phyloP scores from a whole-genome alignment of 2,888 invertebrate genomes.

The Eurois occulta region DNA sequence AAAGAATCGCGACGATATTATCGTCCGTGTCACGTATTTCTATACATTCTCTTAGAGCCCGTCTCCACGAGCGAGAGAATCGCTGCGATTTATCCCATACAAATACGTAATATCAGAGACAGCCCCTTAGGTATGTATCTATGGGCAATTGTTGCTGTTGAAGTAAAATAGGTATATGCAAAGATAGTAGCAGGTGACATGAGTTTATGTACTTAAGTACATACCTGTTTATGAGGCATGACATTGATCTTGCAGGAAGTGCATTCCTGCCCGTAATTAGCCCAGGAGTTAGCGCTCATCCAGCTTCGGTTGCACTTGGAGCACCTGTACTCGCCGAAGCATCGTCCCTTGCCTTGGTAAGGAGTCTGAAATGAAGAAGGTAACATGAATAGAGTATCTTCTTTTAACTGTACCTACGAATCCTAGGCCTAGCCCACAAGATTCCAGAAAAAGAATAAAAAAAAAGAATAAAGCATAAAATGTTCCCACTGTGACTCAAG shows the following conservation, averaged over 20 bases:
- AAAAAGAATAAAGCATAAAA: not conserved
- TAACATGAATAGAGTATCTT: not conserved
- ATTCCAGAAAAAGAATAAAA: too few relatives aligned
- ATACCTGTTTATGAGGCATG: conserved; percentile 96
- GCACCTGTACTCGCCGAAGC: conserved; percentile 97
- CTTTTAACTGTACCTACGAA: not conserved
- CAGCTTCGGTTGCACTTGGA: conserved; percentile 96
- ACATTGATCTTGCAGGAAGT: conserved; percentile 96
- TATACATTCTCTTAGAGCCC: too few relatives aligned
- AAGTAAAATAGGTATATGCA: too few relatives aligned
- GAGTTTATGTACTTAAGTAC: not conserved
- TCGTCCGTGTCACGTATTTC: too few relatives aligned
- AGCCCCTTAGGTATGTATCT: too few relatives aligned
- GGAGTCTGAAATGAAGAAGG: conserved; percentile 48
- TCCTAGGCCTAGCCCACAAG: not conserved
- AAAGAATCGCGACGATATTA: too few relatives aligned
- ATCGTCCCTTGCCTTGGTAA: conserved; percentile 93
- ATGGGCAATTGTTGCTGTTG: too few relatives aligned
- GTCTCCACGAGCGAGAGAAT: too few relatives aligned
- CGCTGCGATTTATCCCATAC: too few relatives aligned
- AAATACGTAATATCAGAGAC: too few relatives aligned
- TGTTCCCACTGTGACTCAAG: not conserved
- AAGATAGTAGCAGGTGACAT: too few relatives aligned
- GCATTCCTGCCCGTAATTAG: conserved; percentile 93
- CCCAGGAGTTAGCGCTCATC: conserved; percentile 89